phyloP scores from a whole-genome alignment of 2,797 vertebrate species.

The Naso thynnoides region DNA sequence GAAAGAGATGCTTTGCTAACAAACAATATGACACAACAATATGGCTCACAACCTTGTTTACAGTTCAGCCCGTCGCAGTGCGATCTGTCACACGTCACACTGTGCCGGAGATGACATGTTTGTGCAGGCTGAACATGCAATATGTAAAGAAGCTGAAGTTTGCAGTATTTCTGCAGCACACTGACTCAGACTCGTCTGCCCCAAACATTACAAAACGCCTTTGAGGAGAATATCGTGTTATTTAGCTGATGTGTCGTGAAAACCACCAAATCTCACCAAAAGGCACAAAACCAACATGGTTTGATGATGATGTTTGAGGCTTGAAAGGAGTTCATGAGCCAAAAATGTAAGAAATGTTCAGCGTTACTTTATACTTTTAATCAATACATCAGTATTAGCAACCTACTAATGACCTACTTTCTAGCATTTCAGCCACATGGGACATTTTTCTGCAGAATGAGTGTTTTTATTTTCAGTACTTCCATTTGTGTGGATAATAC shows the following conservation, averaged over 20 bases:
- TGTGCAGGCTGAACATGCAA: not conserved
- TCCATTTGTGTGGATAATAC: too few species aligned
- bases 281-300: not conserved
- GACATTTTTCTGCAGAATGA: too few species aligned
- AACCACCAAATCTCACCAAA: not conserved
- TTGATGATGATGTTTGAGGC: not conserved
- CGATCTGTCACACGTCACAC: slow-evolving; percentile 11
- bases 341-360: not conserved
- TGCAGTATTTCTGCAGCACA: not conserved
- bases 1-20: slow-evolving; percentile 14
- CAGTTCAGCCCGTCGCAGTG: not conserved
- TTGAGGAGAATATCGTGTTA: not conserved
- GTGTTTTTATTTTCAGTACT: too few species aligned
- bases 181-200: not conserved
- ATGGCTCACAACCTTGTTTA: slow-evolving; percentile 29
- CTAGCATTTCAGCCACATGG: too few species aligned
- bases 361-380: not conserved
- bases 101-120: slow-evolving; percentile 4
- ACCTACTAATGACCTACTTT: too few species aligned
- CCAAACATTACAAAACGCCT: not conserved
- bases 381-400: too few species aligned
- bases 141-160: slow-evolving; percentile 19
- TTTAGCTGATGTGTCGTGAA: not conserved
- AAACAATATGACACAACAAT: slow-evolving; percentile 37
- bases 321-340: not conserved